A percentile compares a stretch with the other conserved stretches of the same genome.
These are phyloP conservation scores for Platyura marginata DNA, from an alignment of 1,140 invertebrate genomes.

Conservation along the genomic window DNA sequence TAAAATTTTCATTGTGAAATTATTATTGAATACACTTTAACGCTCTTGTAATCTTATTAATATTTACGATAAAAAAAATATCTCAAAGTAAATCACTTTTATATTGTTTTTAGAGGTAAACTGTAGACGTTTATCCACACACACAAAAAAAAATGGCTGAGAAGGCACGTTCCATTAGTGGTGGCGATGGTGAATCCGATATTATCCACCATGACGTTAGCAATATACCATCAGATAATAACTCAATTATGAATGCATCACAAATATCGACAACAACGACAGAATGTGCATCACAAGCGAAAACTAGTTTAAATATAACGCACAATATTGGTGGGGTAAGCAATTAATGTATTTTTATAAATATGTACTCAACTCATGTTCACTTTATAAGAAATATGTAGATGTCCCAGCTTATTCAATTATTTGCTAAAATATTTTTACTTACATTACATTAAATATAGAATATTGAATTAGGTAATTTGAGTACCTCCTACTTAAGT, in stretches of 20 bases:
- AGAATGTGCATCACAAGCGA: conserved; percentile 16
- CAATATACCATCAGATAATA: conserved; percentile 10
- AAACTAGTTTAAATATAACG: neutral
- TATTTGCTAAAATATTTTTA: neutral
- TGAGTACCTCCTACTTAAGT: neutral
- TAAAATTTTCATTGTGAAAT: too few species aligned
- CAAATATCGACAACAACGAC: conserved; percentile 22
- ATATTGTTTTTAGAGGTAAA: too few species aligned
- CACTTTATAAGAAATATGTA: too few species aligned
- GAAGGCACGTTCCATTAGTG: neutral
- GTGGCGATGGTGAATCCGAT: conserved; percentile 2
- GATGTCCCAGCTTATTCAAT: neutral
- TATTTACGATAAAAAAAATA: too few species aligned
- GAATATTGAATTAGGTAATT: neutral
- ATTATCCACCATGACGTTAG: conserved; percentile 3
- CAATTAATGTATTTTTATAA: neutral
- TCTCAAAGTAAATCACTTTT: too few species aligned
- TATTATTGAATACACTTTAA: too few species aligned
- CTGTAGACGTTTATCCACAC: too few species aligned
- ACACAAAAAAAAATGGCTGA: too few species aligned
- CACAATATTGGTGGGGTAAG: neutral
- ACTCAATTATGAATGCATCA: conserved; percentile 23
- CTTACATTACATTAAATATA: neutral
- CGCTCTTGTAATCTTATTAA: too few species aligned
- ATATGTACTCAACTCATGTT: neutral